Evolutionary conservation across 2,888 invertebrate genomes (phyloP), one percentile per base, ranked within the genome.

Genomic region (Lasioglossum figueresi): DNA sequence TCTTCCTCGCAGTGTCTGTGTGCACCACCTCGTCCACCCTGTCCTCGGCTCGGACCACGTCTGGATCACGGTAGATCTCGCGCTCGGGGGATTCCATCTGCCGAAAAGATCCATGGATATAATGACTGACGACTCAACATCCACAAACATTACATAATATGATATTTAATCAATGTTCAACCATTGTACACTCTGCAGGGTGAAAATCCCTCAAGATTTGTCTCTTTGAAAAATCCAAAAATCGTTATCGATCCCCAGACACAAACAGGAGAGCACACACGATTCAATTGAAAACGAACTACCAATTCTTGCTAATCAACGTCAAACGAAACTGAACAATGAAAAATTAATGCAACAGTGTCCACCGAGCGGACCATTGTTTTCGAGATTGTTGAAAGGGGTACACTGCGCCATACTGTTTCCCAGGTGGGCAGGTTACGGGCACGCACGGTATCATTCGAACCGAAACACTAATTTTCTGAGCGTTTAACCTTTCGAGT

Each of bases 1-100:
- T 98, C 93, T 98, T 97, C 70, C 97, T 97, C 23, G 99, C 97
- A 0, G 98, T 98, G 89, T 96, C 96, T 16, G 95, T 94, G 83
- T 89, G 94, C 45, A 95, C 95, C 43, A 95, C 92, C 71, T 96
- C 96, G 52, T 95, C 94, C 5, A 95, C 93, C 72, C 94, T 94
- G 90, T 96, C 96, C 75, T 96, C 97, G 43, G 96, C 95, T 79
- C 98, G 96, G 4, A 97, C 97, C 56, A 98, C 96, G 83, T 96
- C 96, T 10, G 97, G 97, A 95, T 98, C 97, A 89, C 96, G 96
- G 95, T 97, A 97, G 43, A 97, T 95, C 93, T 97, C 97, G 14
- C 97, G 96, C 63, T 97, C 97, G 2, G 97, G 97, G 2, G 97
- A 97, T 84, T 96, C 95, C 91, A 95, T 95, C 96, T 96, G 93